A percentile compares a stretch with the other conserved stretches of the same genome.
These are phyloP conservation scores for Gymnodraco acuticeps DNA, from an alignment of 2,797 vertebrate genomes.

Conservation along the genomic window DNA sequence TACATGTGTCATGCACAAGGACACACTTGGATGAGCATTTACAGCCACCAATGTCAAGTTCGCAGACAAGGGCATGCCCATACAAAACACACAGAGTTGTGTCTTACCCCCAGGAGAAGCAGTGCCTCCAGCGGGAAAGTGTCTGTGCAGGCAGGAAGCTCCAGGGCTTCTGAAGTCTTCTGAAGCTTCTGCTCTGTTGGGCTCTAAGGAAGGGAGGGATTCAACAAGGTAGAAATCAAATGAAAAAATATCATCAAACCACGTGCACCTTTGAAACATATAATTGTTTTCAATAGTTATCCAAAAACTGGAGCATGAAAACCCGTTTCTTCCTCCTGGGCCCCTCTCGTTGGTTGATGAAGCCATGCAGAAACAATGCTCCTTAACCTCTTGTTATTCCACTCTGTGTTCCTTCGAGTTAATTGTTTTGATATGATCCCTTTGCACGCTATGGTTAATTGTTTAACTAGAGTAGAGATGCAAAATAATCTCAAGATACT, in stretches of 20 bases:
- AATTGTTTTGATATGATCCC: constrained; percentile 56
- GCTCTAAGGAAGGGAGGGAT: constrained; percentile 35
- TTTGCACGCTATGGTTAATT: constrained; percentile 57
- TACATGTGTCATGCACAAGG: constrained; percentile 17
- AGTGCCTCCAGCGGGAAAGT: constrained; percentile 32
- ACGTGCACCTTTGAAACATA: constrained; percentile 28
- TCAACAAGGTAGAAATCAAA: constrained; percentile 46
- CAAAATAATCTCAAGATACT: constrained; percentile 42
- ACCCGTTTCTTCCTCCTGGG: constrained; percentile 17
- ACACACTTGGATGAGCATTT: constrained; percentile 37
- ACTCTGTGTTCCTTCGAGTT: constrained; percentile 35
- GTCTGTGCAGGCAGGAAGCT: constrained; percentile 53
- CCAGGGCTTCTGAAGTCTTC: constrained; percentile 45
- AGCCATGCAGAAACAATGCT: constrained; percentile 51
- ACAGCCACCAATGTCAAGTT: constrained; percentile 18
- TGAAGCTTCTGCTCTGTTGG: constrained; percentile 32
- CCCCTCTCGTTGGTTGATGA: constrained; percentile 32
- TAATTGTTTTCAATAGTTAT: constrained; percentile 20
- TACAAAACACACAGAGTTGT: constrained; percentile 16
- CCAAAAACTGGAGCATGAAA: constrained; percentile 46
- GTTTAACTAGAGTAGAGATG: constrained; percentile 39
- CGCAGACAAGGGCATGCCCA: constrained; percentile 11
- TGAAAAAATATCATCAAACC: constrained; percentile 46
- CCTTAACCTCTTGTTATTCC: constrained; percentile 40
- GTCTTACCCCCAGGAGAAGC: constrained; percentile 42